Base-by-base conservation (phyloP, 92 coral and sea anemone species). In the Epizoanthus ramosus region DNA sequence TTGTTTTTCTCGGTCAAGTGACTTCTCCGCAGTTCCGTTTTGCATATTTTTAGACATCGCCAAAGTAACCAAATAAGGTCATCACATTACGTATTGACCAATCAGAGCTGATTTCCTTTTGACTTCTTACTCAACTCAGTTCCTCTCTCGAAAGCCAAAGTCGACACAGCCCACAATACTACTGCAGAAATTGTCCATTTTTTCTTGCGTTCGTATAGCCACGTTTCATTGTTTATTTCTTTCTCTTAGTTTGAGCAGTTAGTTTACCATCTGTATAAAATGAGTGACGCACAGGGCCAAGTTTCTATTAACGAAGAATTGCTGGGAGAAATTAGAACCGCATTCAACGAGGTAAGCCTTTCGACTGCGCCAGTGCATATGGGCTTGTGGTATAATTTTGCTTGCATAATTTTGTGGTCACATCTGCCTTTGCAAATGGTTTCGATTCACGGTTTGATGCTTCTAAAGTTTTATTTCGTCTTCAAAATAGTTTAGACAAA, bases 1-100 rank as follows among this genome's bases (percentile, higher is more conserved):
- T 80, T 31, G 58, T 64, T 65, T 80, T 80, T 50, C 85, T 52
- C 53, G 13, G 65, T 47, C 53, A 47, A 47, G 12, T 47, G 53
- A 47, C 53, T 47, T 47, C 58, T 47, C 53, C 53, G 53, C 53
- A 47, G 53, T 47, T 47, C 53, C 53, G 53, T 47, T 47, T 47
- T 47, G 53, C 53, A 47, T 47, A 47, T 8, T 47, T 47, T 17
- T 43, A 47, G 53, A 47, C 14, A 7, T 47, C 14, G 53, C 53
- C 53, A 47, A 47, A n/a, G 21, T 84, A 53, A 65, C 87, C 87
- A 84, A 75, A 84, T 84, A 50, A 64, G 87, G 87, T 52, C 45
- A 75, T 47, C 53, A 7, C 0, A 8, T 35, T 45, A 45, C 53
- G 53, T 45, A 45, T 45, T 45, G 53, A 5, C 14, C 22, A 45